Evolutionary conservation across 2,113 vertebrate genomes (phyloP).

Genomic region (Paraplagusia blochii): DNA sequence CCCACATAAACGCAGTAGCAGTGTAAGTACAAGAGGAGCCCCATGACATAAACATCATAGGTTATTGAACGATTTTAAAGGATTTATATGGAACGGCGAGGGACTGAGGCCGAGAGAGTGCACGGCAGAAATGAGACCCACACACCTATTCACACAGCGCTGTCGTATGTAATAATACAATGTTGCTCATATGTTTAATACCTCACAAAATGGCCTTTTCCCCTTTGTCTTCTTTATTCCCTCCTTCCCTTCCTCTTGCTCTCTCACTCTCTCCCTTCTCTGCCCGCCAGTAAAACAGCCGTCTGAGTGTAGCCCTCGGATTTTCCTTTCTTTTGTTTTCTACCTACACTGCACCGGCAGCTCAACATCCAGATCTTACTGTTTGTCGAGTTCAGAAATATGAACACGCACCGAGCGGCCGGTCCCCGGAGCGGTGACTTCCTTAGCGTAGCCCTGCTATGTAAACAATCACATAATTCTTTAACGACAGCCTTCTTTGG

Average conservation of each 20-base stretch:
- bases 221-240: slow-evolving; percentile 12
- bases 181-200: slow-evolving; percentile 51
- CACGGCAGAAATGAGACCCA: slow-evolving; percentile 54
- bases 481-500: neutral
- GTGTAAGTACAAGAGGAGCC: slow-evolving; percentile 70
- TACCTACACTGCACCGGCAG: slow-evolving; percentile 24
- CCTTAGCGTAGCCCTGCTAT: too few species aligned
- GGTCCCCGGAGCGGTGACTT: too few species aligned
- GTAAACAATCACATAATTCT: neutral
- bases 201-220: slow-evolving; percentile 38
- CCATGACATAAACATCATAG: slow-evolving; percentile 74
- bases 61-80: slow-evolving; percentile 73
- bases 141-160: slow-evolving; percentile 25
- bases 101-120: slow-evolving; percentile 57
- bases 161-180: slow-evolving; percentile 17
- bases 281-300: slow-evolving; percentile 45
- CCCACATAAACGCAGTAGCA: slow-evolving; percentile 33
- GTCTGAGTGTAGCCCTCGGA: slow-evolving; percentile 41
- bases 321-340: slow-evolving; percentile 39
- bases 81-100: slow-evolving; percentile 69
- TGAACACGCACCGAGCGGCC: neutral
- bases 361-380: slow-evolving; percentile 20
- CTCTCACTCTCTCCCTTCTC: slow-evolving; percentile 1
- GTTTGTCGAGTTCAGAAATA: neutral
- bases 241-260: neutral